These are phyloP conservation scores for Caenorhabditis inopinata DNA, from an alignment of 1,140 invertebrate genomes.

Conservation along the genomic window DNA sequence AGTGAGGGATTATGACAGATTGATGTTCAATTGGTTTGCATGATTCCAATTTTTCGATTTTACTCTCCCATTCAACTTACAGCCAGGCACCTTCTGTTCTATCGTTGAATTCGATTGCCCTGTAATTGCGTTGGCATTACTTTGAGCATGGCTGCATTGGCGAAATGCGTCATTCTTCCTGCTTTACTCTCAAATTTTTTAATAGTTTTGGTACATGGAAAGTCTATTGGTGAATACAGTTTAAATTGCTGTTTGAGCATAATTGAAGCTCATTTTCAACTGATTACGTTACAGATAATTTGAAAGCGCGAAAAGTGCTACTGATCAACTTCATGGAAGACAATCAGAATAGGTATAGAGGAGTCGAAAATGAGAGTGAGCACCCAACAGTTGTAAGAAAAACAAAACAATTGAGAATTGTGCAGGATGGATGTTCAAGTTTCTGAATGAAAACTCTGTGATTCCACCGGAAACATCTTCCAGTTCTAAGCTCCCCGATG, in stretches of 20 bases:
- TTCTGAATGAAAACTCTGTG: not conserved
- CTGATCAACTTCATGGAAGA: not conserved
- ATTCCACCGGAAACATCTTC: not conserved
- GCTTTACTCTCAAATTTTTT: too few relatives aligned
- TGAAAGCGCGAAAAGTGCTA: not conserved
- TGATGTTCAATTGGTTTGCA: not conserved
- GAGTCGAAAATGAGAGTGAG: not conserved
- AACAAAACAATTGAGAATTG: not conserved
- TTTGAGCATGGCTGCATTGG: too few relatives aligned
- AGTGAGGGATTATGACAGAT: slow-evolving; percentile 18
- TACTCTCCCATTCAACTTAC: too few relatives aligned
- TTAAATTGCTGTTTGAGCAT: too few relatives aligned
- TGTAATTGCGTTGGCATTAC: too few relatives aligned
- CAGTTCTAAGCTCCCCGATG: not conserved
- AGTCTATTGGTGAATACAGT: too few relatives aligned
- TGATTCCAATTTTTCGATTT: not conserved
- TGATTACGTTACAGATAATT: not conserved
- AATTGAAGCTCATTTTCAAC: too few relatives aligned
- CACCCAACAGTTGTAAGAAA: not conserved
- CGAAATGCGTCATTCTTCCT: too few relatives aligned
- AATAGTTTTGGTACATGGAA: too few relatives aligned
- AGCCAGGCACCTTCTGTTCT: too few relatives aligned
- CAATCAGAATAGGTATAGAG: not conserved
- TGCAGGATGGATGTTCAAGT: slow-evolving; percentile 2
- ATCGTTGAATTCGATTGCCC: too few relatives aligned